Conservation (phyloP, 2,888 invertebrate species). For the Ecliptopera silaceata region DNA sequence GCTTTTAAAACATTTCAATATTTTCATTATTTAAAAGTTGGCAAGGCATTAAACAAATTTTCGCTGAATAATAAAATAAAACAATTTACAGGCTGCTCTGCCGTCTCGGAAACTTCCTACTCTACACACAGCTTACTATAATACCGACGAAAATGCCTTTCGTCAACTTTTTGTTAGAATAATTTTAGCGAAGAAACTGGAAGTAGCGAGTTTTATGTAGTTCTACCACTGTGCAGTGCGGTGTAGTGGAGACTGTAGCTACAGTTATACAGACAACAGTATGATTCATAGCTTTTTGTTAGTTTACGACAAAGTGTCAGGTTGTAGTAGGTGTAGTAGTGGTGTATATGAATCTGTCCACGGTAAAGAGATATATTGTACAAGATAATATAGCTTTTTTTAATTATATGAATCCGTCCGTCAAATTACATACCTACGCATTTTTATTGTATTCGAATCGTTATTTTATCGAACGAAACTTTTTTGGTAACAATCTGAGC, state of each 20-base stretch:
- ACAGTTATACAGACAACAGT: too few species aligned
- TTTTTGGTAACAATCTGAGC: too few species aligned
- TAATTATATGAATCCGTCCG: too few species aligned
- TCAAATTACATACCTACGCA: too few species aligned
- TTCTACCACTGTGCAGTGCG: conserved; percentile 2
- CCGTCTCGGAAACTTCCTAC: conserved; percentile 23
- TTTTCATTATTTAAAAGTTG: conserved; percentile 23
- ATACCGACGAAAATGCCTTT: conserved; percentile 16
- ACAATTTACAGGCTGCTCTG: conserved; percentile 15
- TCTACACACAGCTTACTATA: conserved; percentile 23
- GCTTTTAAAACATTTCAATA: conserved; percentile 14
- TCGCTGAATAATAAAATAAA: conserved; percentile 29
- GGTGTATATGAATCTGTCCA: too few species aligned
- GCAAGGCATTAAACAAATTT: conserved; percentile 25
- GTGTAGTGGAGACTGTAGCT: background rate
- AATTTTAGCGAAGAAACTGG: conserved; percentile 12
- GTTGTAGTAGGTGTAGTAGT: too few species aligned
- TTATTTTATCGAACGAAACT: too few species aligned
- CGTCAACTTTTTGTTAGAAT: conserved; percentile 20
- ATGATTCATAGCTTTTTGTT: too few species aligned
- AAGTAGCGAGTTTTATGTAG: conserved; percentile 15
- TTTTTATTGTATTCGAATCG: too few species aligned
- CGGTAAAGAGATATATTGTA: too few species aligned
- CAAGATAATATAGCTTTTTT: too few species aligned
- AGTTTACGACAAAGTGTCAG: too few species aligned